Conservation (phyloP, 2,888 invertebrate species). For the Apocheima hispidaria region DNA sequence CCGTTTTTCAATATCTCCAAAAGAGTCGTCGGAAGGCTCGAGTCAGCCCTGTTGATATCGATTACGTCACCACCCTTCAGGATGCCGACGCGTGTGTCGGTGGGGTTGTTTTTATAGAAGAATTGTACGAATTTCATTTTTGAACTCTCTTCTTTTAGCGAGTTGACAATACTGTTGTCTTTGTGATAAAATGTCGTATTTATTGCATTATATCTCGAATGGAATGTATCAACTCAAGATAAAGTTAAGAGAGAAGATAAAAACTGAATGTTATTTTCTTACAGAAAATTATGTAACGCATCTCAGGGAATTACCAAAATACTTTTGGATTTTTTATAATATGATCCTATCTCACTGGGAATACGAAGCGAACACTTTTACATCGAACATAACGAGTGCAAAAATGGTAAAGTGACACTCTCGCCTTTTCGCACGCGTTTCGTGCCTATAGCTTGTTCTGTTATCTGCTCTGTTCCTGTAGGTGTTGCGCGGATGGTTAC, state of each 20-base stretch:
- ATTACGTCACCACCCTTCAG: constrained; percentile 86
- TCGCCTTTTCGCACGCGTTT: too few species aligned
- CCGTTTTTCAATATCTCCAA: constrained; percentile 71
- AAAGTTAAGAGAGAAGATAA: constrained; percentile 20
- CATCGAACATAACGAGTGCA: too few species aligned
- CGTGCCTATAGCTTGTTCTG: too few species aligned
- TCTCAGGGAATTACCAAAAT: not conserved
- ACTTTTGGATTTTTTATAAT: too few species aligned
- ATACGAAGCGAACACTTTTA: too few species aligned
- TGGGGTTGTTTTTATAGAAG: constrained; percentile 76
- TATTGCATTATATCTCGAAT: constrained; percentile 25
- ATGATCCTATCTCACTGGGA: too few species aligned
- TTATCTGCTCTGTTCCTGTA: too few species aligned
- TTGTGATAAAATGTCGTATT: constrained; percentile 16
- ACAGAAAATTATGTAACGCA: not conserved
- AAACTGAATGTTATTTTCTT: constrained; percentile 1
- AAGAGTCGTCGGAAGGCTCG: constrained; percentile 66
- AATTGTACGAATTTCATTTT: constrained; percentile 90
- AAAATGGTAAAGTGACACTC: too few species aligned
- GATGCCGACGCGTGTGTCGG: constrained; percentile 85
- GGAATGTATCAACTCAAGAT: constrained; percentile 28
- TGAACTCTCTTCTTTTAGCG: constrained; percentile 22
- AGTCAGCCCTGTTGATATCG: constrained; percentile 87
- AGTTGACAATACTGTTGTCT: constrained; percentile 19
- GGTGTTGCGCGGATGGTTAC: too few species aligned